Conservation (phyloP, 2,113 vertebrate species). For the Xenopus borealis region DNA sequence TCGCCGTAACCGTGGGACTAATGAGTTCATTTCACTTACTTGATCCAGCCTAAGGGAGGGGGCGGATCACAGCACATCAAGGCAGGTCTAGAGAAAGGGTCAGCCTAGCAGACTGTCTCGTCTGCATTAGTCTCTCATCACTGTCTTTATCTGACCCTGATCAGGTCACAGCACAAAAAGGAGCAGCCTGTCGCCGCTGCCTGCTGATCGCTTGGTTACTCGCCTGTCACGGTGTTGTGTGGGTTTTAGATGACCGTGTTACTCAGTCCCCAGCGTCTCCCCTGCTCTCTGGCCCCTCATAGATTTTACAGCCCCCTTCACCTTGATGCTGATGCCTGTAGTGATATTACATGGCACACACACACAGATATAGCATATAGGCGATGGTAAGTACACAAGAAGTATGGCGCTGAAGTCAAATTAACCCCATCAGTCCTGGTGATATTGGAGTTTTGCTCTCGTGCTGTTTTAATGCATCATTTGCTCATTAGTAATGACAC, state of each 20-base stretch:
- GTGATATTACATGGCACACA: too few relatives aligned
- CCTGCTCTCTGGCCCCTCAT: too few relatives aligned
- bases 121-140: slow-evolving; percentile 37
- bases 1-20: slow-evolving; percentile 2
- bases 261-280: too few relatives aligned
- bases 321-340: too few relatives aligned
- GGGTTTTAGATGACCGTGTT: neutral
- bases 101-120: slow-evolving; percentile 29
- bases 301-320: too few relatives aligned
- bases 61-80: slow-evolving; percentile 26
- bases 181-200: slow-evolving; percentile 30
- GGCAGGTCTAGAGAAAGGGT: slow-evolving; percentile 20
- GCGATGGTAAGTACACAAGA: too few relatives aligned
- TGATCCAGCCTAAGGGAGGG: slow-evolving; percentile 26
- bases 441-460: too few relatives aligned
- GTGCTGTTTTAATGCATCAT: too few relatives aligned
- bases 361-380: too few relatives aligned
- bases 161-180: slow-evolving; percentile 14
- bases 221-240: neutral
- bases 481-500: too few relatives aligned
- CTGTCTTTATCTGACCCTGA: slow-evolving; percentile 36
- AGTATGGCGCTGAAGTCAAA: too few relatives aligned
- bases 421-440: too few relatives aligned
- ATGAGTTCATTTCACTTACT: slow-evolving; percentile 39
- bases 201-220: slow-evolving; percentile 20